Conservation (phyloP, 64 coral and sea anemone species). For the Trachythela sp. region DNA sequence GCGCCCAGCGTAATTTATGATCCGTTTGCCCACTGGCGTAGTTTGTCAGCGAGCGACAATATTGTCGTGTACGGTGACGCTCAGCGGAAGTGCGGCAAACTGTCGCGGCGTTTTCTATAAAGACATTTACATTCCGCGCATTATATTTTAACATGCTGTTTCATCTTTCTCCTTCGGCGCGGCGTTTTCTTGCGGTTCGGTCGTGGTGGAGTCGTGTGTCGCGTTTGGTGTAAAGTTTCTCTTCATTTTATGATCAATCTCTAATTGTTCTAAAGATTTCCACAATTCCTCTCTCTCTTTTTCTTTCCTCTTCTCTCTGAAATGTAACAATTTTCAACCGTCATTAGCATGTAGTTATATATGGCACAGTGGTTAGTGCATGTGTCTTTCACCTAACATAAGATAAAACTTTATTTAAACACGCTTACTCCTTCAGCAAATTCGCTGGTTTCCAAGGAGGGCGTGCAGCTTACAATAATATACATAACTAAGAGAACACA, state of each 20-base stretch:
- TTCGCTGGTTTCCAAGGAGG: too few relatives aligned
- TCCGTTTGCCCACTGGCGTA: neutral
- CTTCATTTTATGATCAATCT: slow-evolving; percentile 85
- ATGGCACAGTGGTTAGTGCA: too few relatives aligned
- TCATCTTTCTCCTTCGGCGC: neutral
- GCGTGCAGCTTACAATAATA: too few relatives aligned
- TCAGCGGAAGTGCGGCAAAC: neutral
- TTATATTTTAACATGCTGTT: neutral
- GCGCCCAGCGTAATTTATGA: slow-evolving; percentile 17
- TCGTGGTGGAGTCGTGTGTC: neutral
- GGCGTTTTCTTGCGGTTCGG: neutral
- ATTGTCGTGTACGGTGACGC: neutral
- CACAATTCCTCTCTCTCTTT: slow-evolving; percentile 96
- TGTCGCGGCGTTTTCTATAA: neutral
- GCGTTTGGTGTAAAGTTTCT: neutral
- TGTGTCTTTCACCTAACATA: too few relatives aligned
- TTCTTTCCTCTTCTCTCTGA: slow-evolving; percentile 98
- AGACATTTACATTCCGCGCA: neutral
- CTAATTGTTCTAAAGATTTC: slow-evolving; percentile 89
- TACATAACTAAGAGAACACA: too few relatives aligned
- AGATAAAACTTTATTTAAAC: too few relatives aligned
- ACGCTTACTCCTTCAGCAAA: too few relatives aligned
- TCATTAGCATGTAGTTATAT: neutral
- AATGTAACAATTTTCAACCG: neutral
- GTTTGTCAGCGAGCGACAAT: neutral